These are phyloP conservation scores for Sarcophaga peregrina DNA, from an alignment of 1,140 invertebrate species.

Conservation along the genomic window DNA sequence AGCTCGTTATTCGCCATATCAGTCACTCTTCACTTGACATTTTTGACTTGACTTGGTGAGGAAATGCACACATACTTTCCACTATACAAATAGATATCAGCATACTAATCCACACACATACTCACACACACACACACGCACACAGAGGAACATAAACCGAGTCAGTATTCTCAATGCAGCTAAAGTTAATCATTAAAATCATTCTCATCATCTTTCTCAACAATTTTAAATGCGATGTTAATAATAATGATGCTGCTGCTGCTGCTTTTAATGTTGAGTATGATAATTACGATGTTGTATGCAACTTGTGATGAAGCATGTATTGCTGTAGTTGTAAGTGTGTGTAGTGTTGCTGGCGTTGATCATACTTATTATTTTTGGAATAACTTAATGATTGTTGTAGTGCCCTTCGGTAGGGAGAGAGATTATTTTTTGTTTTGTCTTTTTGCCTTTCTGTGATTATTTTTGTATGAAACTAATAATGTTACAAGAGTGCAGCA, in stretches of 20 bases:
- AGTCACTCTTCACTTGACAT: slow-evolving; percentile 66
- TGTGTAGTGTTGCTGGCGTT: not conserved
- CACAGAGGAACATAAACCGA: not conserved
- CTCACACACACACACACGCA: not conserved
- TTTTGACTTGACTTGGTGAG: slow-evolving; percentile 57
- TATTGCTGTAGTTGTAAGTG: too few species aligned
- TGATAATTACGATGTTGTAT: not conserved
- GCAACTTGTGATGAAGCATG: too few species aligned
- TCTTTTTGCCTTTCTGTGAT: slow-evolving; percentile 10
- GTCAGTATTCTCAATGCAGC: not conserved
- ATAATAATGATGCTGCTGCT: not conserved
- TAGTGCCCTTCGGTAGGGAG: slow-evolving; percentile 2
- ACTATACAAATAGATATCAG: too few species aligned
- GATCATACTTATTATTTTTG: slow-evolving; percentile 31
- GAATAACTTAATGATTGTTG: slow-evolving; percentile 29
- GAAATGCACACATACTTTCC: not conserved
- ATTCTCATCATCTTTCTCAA: not conserved
- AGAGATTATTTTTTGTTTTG: not conserved
- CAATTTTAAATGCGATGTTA: not conserved
- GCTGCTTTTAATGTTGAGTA: not conserved
- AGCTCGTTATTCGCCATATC: slow-evolving; percentile 63
- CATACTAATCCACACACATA: not conserved
- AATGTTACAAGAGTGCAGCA: not conserved
- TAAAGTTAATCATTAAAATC: slow-evolving; percentile 16
- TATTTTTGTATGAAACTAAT: slow-evolving; percentile 29